Conservation (phyloP, 2,888 invertebrate genomes). For the Diadromus collaris region DNA sequence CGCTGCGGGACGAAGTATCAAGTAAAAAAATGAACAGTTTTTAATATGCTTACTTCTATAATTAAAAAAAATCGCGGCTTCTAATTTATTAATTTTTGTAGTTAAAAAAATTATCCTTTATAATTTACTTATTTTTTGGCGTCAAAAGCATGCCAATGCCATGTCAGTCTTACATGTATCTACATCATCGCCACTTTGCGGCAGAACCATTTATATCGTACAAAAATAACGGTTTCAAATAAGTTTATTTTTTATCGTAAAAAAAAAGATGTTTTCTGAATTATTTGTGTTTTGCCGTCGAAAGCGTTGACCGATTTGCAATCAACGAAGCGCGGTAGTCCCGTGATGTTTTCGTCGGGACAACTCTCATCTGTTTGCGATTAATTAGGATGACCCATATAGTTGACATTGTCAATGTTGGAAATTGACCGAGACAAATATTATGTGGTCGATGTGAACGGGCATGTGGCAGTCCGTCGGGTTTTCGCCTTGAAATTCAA, state of each 20-base stretch:
- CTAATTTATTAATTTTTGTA: no score
- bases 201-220: background rate
- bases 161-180: no score
- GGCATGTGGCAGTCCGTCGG: background rate
- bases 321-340: background rate
- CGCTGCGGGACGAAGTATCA: background rate
- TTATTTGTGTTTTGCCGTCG: background rate
- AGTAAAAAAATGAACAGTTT: background rate
- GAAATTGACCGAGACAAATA: constrained; percentile 25
- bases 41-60: background rate
- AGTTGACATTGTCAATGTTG: constrained; percentile 36
- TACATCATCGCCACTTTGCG: no score
- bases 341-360: constrained; percentile 19
- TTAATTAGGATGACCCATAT: constrained; percentile 8
- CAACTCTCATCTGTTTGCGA: constrained; percentile 17
- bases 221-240: background rate
- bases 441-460: background rate
- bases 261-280: background rate
- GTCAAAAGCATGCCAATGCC: no score
- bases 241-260: background rate
- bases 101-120: no score
- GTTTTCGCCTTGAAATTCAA: constrained; percentile 34
- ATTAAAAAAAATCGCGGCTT: no score
- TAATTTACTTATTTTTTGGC: no score
- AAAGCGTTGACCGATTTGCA: background rate